A percentile compares a stretch with the other conserved stretches of the same genome.
These are phyloP conservation scores for Nephotettix cincticeps DNA, from an alignment of 1,140 invertebrate genomes.

Conservation along the genomic window DNA sequence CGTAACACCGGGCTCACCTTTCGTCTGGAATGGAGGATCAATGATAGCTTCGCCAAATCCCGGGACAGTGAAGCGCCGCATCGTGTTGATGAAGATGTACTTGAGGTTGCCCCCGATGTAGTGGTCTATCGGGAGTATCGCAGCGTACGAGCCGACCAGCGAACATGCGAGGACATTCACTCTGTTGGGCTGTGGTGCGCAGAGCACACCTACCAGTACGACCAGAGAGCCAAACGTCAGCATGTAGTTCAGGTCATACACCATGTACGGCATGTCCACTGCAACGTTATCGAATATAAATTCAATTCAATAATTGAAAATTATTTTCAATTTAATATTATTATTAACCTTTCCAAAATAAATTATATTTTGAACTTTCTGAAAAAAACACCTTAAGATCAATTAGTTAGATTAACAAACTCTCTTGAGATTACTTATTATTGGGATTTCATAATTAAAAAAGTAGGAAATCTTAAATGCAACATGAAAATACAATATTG, in stretches of 20 bases:
- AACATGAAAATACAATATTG: no score
- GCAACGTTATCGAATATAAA: no score
- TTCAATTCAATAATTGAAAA: no score
- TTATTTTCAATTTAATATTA: no score
- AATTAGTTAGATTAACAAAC: no score
- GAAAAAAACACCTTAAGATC: no score
- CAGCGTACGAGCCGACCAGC: constrained; percentile 61
- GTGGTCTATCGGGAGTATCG: constrained; percentile 62
- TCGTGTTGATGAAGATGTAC: constrained; percentile 67
- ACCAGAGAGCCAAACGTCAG: constrained; percentile 53
- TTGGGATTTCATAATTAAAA: no score
- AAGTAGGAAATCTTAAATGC: no score
- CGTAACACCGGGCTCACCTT: constrained; percentile 52
- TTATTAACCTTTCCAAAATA: no score
- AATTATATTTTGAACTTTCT: no score
- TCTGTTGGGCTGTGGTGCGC: constrained; percentile 53
- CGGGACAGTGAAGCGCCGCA: constrained; percentile 57
- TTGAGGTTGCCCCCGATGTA: constrained; percentile 63
- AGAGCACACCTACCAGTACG: constrained; percentile 52
- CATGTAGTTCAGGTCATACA: constrained; percentile 61
- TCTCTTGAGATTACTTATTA: no score
- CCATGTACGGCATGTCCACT: not conserved
- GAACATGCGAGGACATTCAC: constrained; percentile 62
- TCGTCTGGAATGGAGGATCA: constrained; percentile 59
- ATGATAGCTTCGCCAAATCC: constrained; percentile 60